Conservation (phyloP, 2,888 invertebrate genomes). For the Rhogogaster chlorosoma region DNA sequence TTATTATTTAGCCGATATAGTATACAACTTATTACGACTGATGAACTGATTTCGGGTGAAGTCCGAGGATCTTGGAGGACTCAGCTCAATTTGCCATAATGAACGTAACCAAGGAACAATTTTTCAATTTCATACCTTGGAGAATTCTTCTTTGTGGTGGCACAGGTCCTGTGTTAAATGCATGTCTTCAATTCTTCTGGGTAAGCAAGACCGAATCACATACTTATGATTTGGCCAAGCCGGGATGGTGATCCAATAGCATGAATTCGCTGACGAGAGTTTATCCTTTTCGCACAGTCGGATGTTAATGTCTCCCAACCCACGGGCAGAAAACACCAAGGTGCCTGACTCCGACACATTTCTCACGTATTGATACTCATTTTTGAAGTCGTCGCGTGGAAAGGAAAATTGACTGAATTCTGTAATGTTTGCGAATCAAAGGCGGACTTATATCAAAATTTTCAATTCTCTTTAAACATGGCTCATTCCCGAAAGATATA, state of each 20-base stretch:
- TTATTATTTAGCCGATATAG: neutral
- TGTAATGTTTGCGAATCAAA: neutral
- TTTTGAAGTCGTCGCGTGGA: neutral
- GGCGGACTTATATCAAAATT: neutral
- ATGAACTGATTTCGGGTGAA: too few relatives aligned
- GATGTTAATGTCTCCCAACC: neutral
- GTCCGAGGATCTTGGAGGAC: neutral
- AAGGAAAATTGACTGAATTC: neutral
- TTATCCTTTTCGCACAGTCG: neutral
- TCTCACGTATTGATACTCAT: neutral
- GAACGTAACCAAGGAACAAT: neutral
- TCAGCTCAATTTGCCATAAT: neutral
- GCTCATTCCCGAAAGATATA: too few relatives aligned
- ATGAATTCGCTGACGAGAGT: neutral
- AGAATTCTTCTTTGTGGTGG: neutral
- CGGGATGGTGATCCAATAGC: neutral
- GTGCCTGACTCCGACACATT: neutral
- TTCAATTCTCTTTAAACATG: too few relatives aligned
- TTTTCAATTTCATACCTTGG: neutral
- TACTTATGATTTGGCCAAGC: neutral
- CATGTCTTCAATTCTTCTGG: neutral
- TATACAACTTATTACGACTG: neutral
- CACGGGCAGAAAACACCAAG: slow-evolving; percentile 22
- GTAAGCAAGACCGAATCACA: neutral
- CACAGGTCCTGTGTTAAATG: neutral